A percentile compares a stretch with the other conserved stretches of the same genome.
Evolutionary conservation across 2,797 vertebrate genomes (phyloP).

Genomic region (Vespertilio murinus): DNA sequence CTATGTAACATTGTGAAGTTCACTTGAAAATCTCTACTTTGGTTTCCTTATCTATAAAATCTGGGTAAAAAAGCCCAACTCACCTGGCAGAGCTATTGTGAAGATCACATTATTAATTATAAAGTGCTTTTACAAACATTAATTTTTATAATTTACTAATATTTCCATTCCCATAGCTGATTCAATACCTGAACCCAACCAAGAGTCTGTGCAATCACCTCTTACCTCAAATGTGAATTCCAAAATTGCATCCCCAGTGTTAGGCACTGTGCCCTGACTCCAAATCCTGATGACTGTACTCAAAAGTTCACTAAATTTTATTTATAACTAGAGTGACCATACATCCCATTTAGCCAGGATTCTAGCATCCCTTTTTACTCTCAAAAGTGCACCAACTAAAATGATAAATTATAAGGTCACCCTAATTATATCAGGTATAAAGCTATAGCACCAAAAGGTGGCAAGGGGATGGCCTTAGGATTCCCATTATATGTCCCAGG

Average conservation of each 20-base stretch:
- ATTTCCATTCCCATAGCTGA: not conserved
- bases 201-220: not conserved
- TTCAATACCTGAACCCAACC: not conserved
- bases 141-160: not conserved
- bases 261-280: not conserved
- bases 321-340: not conserved
- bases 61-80: not conserved
- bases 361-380: not conserved
- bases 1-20: not conserved
- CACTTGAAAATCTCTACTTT: not conserved
- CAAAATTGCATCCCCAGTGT: not conserved
- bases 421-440: not conserved
- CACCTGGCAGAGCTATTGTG: not conserved
- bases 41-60: conserved; percentile 14
- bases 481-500: not conserved
- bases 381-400: conserved; percentile 4
- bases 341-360: not conserved
- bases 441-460: not conserved
- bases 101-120: not conserved
- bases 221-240: not conserved
- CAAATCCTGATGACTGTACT: not conserved
- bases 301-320: not conserved
- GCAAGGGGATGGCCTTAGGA: not conserved
- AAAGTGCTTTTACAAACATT: not conserved
- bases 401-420: not conserved